Evolutionary conservation across 1,140 invertebrate genomes (phyloP).

Genomic region (Rhyacophila brunnea): DNA sequence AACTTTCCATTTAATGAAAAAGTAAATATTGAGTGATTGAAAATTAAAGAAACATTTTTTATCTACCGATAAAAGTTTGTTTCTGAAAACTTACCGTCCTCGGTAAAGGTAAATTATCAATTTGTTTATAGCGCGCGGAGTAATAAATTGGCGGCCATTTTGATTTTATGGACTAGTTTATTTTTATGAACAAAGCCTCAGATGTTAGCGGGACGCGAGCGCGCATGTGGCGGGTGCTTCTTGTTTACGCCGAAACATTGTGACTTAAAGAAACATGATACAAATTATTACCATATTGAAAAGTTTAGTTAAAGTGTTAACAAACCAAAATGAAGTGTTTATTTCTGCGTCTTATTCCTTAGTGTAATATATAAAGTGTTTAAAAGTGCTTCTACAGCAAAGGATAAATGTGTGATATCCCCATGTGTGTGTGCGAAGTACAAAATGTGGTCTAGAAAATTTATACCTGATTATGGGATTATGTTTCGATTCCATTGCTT

Average conservation of each 20-base stretch:
- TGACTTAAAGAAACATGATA: slow-evolving; percentile 19
- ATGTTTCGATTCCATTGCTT: slow-evolving; percentile 14
- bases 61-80: not conserved
- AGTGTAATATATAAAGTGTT: slow-evolving; percentile 13
- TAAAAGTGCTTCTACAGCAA: slow-evolving; percentile 16
- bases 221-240: slow-evolving; percentile 19
- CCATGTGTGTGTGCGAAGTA: slow-evolving; percentile 24
- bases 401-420: slow-evolving; percentile 22
- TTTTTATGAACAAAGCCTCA: slow-evolving; percentile 30
- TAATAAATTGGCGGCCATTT: slow-evolving; percentile 33
- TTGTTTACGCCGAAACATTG: slow-evolving; percentile 16
- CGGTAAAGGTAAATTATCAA: not conserved
- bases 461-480: slow-evolving; percentile 31
- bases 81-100: not conserved
- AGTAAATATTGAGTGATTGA: not conserved
- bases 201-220: slow-evolving; percentile 19
- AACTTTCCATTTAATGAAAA: not conserved
- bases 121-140: slow-evolving; percentile 30
- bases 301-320: slow-evolving; percentile 25
- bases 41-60: not conserved
- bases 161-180: slow-evolving; percentile 32
- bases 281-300: slow-evolving; percentile 15
- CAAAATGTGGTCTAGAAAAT: slow-evolving; percentile 28
- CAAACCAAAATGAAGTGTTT: slow-evolving; percentile 27
- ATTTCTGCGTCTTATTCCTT: slow-evolving; percentile 19